A percentile compares a stretch with the other conserved stretches of the same genome.
Evolutionary conservation across 2,113 vertebrate species (phyloP).

Genomic region (Oreochromis aureus): DNA sequence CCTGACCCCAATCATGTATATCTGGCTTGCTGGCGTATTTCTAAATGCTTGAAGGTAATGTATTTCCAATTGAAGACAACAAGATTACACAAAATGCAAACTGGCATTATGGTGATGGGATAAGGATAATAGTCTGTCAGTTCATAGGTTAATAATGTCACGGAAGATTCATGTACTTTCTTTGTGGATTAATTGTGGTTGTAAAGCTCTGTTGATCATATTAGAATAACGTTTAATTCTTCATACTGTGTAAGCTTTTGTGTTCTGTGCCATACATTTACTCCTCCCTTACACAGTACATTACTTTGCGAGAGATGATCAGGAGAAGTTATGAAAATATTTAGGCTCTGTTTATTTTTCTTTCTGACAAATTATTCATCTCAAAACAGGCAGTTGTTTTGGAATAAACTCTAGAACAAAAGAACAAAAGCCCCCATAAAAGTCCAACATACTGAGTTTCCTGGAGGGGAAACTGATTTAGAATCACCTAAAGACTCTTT

Average conservation of each 20-base stretch:
- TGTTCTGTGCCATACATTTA: not conserved
- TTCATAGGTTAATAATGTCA: not conserved
- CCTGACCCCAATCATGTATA: conserved; percentile 26
- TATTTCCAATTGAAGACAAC: conserved; percentile 12
- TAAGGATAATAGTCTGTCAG: not conserved
- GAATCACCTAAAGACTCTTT: not conserved
- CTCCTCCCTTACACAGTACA: not conserved
- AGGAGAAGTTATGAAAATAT: not conserved
- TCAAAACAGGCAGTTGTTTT: not conserved
- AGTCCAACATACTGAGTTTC: not conserved
- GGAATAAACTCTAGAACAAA: not conserved
- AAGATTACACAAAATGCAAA: conserved; percentile 9
- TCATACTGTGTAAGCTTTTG: not conserved
- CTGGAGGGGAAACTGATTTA: not conserved
- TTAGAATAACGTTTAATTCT: not conserved
- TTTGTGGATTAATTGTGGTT: not conserved
- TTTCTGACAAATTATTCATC: not conserved
- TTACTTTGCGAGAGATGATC: not conserved
- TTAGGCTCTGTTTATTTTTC: not conserved
- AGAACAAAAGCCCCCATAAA: not conserved
- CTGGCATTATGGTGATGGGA: not conserved
- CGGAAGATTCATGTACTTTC: not conserved
- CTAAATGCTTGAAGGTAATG: not conserved
- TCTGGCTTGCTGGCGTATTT: not conserved
- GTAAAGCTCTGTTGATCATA: not conserved